phyloP scores from a whole-genome alignment of 2,113 vertebrate genomes.

The Pica pica region DNA sequence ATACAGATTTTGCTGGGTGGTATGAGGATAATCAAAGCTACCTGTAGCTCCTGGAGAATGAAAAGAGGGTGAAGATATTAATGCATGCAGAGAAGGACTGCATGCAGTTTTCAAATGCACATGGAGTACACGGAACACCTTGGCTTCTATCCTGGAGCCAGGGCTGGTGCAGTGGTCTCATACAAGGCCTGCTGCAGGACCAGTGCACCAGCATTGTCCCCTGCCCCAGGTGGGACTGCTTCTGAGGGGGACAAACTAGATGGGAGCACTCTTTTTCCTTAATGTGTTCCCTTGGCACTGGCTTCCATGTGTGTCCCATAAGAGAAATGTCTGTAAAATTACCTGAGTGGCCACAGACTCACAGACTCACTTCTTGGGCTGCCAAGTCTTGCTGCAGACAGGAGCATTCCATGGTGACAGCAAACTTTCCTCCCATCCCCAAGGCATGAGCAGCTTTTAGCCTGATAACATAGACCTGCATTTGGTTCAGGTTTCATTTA shows the following conservation, averaged over 20 bases:
- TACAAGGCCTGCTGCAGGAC: background rate
- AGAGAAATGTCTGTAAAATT: background rate
- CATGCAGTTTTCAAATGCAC: background rate
- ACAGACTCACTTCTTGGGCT: background rate
- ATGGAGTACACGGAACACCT: background rate
- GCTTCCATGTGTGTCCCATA: accelerated
- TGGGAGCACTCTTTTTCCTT: background rate
- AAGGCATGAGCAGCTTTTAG: background rate
- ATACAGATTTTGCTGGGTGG: background rate
- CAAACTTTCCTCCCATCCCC: background rate
- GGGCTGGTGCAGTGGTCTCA: background rate
- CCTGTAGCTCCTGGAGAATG: background rate
- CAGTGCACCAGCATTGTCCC: background rate
- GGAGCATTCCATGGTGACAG: background rate
- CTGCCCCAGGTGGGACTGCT: background rate
- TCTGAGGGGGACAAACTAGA: background rate
- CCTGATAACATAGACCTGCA: background rate
- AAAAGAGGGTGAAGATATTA: background rate
- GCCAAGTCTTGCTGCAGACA: background rate
- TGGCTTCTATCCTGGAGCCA: background rate
- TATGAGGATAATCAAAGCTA: background rate
- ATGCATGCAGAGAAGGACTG: background rate
- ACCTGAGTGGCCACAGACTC: background rate
- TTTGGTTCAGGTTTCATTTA: background rate
- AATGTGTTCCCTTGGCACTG: background rate